These are phyloP conservation scores for Phengaris arion DNA, from an alignment of 2,888 invertebrate species.

Conservation along the genomic window DNA sequence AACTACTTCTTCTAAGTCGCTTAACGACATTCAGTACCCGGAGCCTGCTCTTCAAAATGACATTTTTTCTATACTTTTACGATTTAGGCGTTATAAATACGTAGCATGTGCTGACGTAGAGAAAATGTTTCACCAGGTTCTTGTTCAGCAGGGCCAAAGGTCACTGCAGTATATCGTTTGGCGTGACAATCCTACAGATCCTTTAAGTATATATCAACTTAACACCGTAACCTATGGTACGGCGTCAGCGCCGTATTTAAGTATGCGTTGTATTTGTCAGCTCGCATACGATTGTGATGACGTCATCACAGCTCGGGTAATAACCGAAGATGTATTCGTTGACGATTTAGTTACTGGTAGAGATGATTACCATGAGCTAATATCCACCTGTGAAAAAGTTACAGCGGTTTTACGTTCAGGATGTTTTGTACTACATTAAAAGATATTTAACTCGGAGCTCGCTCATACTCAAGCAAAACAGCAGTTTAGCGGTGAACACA, in stretches of 20 bases:
- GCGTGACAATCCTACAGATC: neutral
- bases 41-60: neutral
- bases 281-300: neutral
- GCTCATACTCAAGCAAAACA: neutral
- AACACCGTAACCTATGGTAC: too few relatives aligned
- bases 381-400: constrained; percentile 23
- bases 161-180: neutral
- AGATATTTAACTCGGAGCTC: constrained; percentile 25
- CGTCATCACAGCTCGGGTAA: neutral
- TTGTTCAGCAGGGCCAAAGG: neutral
- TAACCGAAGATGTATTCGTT: neutral
- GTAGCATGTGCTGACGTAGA: neutral
- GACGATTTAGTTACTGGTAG: neutral
- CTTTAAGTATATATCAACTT: neutral
- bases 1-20: neutral
- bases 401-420: constrained; percentile 24
- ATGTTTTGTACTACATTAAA: constrained; percentile 33
- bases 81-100: neutral
- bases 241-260: neutral
- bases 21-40: neutral
- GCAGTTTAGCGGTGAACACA: neutral
- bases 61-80: neutral
- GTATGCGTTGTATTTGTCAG: neutral
- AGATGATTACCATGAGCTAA: constrained; percentile 30
- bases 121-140: neutral